A percentile compares a stretch with the other conserved stretches of the same genome.
Evolutionary conservation across 2,888 invertebrate genomes (phyloP).

Genomic region (Cantharis rufa): DNA sequence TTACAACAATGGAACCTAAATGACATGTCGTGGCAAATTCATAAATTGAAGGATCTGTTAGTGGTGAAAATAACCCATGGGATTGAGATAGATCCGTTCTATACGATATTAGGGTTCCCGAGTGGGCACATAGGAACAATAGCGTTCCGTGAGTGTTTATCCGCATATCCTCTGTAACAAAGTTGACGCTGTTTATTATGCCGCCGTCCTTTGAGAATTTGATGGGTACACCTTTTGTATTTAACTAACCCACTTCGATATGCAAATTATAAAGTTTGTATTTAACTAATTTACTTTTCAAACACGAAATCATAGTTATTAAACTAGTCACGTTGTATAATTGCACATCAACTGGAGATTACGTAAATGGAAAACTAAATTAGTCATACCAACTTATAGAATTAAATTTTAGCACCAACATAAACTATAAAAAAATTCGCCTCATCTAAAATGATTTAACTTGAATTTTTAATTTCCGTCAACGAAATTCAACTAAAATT

Average conservation of each 20-base stretch:
- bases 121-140: slow-evolving; percentile 21
- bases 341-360: background rate
- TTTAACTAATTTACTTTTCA: slow-evolving; percentile 5
- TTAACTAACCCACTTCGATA: slow-evolving; percentile 15
- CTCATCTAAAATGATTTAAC: background rate
- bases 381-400: background rate
- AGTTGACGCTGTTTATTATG: slow-evolving; percentile 19
- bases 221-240: slow-evolving; percentile 18
- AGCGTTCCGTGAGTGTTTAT: slow-evolving; percentile 26
- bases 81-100: slow-evolving; percentile 16
- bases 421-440: background rate
- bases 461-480: background rate
- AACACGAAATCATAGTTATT: slow-evolving; percentile 3
- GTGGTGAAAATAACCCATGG: slow-evolving; percentile 14
- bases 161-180: slow-evolving; percentile 21
- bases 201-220: slow-evolving; percentile 17
- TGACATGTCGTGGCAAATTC: slow-evolving; percentile 8
- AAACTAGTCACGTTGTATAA: background rate
- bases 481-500: background rate
- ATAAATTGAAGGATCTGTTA: slow-evolving; percentile 26
- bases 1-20: slow-evolving; percentile 4
- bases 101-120: slow-evolving; percentile 21
- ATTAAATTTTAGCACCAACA: background rate
- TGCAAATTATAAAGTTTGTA: slow-evolving; percentile 11
- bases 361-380: background rate